Evolutionary conservation across 1,140 invertebrate species (phyloP), one percentile per base, ranked within the genome.

Genomic region (Euglossa dilemma): DNA sequence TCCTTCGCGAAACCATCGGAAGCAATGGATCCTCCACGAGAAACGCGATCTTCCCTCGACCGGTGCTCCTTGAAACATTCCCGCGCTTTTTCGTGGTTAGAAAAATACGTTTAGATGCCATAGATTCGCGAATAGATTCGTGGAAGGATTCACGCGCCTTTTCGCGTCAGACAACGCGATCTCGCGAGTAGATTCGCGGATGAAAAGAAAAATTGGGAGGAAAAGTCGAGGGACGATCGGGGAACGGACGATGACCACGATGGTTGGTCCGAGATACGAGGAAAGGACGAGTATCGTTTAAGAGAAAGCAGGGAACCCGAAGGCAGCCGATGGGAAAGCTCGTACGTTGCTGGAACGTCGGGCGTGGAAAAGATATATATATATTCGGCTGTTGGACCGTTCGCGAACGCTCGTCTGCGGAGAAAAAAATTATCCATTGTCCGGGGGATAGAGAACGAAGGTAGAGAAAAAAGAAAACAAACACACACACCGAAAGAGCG

Each of bases 341-440:
- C 28, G 12, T 20, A 57, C 54, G 64, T 87, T 80, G 66, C 71
- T 45, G 50, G 80, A 77, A 77, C 76, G 63, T 43, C 25, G 80
- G 66, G 59, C 16, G 25, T 72, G 16, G 47, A 72, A 71, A 45
- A 71, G 67, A 75, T 82, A n/a, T n/a, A n/a, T n/a, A n/a, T n/a
- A n/a, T n/a, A 66, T 57, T 63, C 54, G 36, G 28, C 70, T 36
- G 43, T 57, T 64, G 57, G 64, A 72, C 43, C 67, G 50, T 72
- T 69, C 61, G 71, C 8, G 69, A 80, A 61, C n/a, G n/a, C 54
- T 73, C 43, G 82, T 85, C 73, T 84, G 57, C 77, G 71, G 71
- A 73, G 52, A 28, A 52, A 72, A 50, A 63, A 74, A 80, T 66
- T 79, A 63, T 70, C 83, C 78, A 75, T 76, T 81, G 77, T 82